Evolutionary conservation across 1,140 invertebrate species (phyloP).

Genomic region (Macrotrachela quadricornifera): DNA sequence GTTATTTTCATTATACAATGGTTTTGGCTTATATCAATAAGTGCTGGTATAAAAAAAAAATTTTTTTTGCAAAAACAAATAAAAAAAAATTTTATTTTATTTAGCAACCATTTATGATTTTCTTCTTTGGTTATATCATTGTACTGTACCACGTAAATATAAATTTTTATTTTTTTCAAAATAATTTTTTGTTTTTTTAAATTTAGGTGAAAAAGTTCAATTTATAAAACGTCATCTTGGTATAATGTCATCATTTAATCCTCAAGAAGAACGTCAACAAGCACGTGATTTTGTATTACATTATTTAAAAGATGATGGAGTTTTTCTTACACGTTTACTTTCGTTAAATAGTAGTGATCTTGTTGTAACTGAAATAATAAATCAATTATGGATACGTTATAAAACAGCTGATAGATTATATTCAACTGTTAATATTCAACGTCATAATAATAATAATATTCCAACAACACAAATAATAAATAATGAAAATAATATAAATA

Average conservation of each 20-base stretch:
- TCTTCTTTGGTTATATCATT: too few relatives aligned
- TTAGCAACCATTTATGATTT: too few relatives aligned
- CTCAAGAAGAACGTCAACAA: neutral
- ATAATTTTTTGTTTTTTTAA: too few relatives aligned
- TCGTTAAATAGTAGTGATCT: constrained; percentile 3
- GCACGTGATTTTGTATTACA: constrained; percentile 5
- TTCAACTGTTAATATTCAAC: too few relatives aligned
- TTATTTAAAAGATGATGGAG: constrained; percentile 7
- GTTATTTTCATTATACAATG: constrained; percentile 7
- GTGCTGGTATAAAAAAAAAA: too few relatives aligned
- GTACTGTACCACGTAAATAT: too few relatives aligned
- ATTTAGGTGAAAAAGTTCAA: neutral
- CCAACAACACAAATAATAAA: too few relatives aligned
- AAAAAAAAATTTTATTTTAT: too few relatives aligned
- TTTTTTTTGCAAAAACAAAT: too few relatives aligned
- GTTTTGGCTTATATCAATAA: constrained; percentile 2
- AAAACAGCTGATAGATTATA: neutral
- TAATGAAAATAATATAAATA: too few relatives aligned
- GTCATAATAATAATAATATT: too few relatives aligned
- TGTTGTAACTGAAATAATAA: constrained; percentile 6
- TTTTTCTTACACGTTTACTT: constrained; percentile 2
- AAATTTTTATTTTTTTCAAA: too few relatives aligned
- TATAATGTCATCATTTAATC: neutral
- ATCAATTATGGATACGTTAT: constrained; percentile 5
- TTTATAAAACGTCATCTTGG: constrained; percentile 5